These are phyloP conservation scores for Perodicticus potto DNA, from an alignment of 2,797 vertebrate species.

Conservation along the genomic window DNA sequence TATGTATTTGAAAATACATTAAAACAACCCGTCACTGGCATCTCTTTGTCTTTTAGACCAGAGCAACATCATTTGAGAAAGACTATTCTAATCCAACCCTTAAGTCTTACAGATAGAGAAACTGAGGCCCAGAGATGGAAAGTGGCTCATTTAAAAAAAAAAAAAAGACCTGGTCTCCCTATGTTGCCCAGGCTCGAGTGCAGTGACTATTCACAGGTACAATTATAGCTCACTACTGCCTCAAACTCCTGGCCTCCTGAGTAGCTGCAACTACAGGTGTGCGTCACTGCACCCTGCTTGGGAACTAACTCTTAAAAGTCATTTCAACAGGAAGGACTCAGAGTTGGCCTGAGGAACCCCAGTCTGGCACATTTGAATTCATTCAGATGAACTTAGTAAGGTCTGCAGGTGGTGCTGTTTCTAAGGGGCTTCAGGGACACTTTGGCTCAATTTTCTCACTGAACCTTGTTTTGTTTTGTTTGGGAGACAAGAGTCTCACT, in stretches of 20 bases:
- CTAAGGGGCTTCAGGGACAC: neutral
- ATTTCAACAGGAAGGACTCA: neutral
- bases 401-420: neutral
- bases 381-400: neutral
- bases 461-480: neutral
- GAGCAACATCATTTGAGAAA: neutral
- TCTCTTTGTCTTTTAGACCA: neutral
- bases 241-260: neutral
- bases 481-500: no score
- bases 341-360: neutral
- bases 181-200: neutral
- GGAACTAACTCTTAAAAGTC: neutral
- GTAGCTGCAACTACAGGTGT: no score
- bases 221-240: neutral
- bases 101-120: neutral
- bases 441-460: neutral
- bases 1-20: neutral
- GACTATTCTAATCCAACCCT: neutral
- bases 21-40: neutral
- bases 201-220: neutral
- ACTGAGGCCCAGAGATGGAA: neutral
- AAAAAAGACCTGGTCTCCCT: neutral
- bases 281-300: no score
- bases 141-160: neutral
- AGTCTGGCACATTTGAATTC: neutral